These are phyloP conservation scores for Osmerus mordax DNA, from an alignment of 2,113 vertebrate species.

Conservation along the genomic window DNA sequence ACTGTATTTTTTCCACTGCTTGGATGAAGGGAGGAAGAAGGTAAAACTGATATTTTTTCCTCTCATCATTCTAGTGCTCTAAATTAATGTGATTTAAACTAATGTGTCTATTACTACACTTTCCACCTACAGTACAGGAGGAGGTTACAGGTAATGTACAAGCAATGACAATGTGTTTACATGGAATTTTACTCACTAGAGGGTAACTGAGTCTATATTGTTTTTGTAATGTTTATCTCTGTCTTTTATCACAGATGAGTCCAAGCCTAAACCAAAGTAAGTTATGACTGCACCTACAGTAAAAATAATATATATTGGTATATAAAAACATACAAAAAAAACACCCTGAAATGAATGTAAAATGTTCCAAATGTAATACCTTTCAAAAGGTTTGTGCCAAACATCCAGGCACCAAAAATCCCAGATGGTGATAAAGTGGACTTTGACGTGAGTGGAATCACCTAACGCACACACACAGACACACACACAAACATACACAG, in stretches of 20 bases:
- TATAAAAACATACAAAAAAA: too few relatives aligned
- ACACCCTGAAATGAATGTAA: too few relatives aligned
- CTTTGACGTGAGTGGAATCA: slow-evolving; percentile 69
- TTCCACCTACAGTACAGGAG: slow-evolving; percentile 31
- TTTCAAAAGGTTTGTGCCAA: slow-evolving; percentile 67
- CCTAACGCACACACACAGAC: neutral
- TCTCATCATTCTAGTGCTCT: neutral
- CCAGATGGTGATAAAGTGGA: slow-evolving; percentile 79
- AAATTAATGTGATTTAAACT: neutral
- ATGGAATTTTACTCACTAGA: neutral
- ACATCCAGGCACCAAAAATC: slow-evolving; percentile 72
- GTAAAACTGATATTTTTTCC: slow-evolving; percentile 38
- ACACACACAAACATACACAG: neutral
- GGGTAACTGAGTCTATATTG: neutral
- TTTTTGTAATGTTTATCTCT: neutral
- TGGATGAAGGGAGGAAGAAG: slow-evolving; percentile 60
- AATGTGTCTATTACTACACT: neutral
- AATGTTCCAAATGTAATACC: neutral
- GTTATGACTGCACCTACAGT: slow-evolving; percentile 19
- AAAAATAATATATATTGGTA: too few relatives aligned
- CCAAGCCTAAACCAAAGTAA: slow-evolving; percentile 74
- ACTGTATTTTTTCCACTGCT: slow-evolving; percentile 6
- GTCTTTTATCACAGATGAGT: slow-evolving; percentile 56
- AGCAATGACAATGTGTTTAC: neutral
- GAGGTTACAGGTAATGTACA: slow-evolving; percentile 27